Evolutionary conservation across 2,888 invertebrate species (phyloP).

Genomic region (Drosophila paracracens): DNA sequence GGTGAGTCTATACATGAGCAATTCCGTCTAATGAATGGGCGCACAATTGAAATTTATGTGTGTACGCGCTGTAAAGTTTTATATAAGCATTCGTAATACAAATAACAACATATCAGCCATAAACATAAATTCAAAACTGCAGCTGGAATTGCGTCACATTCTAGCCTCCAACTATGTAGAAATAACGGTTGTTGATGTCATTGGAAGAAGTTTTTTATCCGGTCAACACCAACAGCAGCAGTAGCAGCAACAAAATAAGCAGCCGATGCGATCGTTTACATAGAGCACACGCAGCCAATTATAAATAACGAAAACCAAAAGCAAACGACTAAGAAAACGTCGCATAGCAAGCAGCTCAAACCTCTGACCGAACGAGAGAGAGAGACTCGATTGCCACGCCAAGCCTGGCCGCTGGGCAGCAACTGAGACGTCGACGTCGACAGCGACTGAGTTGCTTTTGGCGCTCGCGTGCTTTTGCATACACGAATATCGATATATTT

Average conservation of each 20-base stretch:
- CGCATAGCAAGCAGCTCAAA: slow-evolving; percentile 40
- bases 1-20: slow-evolving; percentile 13
- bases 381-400: slow-evolving; percentile 6
- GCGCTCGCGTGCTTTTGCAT: slow-evolving; percentile 46
- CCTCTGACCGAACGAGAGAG: slow-evolving; percentile 62
- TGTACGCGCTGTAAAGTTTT: slow-evolving; percentile 30
- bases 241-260: slow-evolving; percentile 10
- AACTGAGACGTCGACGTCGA: slow-evolving; percentile 6
- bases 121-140: slow-evolving; percentile 40
- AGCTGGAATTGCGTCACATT: slow-evolving; percentile 51
- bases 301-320: slow-evolving; percentile 19
- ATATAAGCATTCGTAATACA: slow-evolving; percentile 11
- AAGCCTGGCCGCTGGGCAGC: slow-evolving; percentile 24
- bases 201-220: slow-evolving; percentile 34
- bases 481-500: slow-evolving; percentile 16
- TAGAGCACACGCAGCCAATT: slow-evolving; percentile 47
- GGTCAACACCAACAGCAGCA: slow-evolving; percentile 9
- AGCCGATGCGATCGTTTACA: slow-evolving; percentile 45
- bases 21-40: slow-evolving; percentile 52
- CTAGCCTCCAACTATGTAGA: slow-evolving; percentile 33
- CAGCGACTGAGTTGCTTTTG: slow-evolving; percentile 16
- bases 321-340: slow-evolving; percentile 51
- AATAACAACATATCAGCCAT: slow-evolving; percentile 12
- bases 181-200: slow-evolving; percentile 46
- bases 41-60: slow-evolving; percentile 38